Conservation (phyloP, 2,888 invertebrate species). For the Machimus atricapillus region DNA sequence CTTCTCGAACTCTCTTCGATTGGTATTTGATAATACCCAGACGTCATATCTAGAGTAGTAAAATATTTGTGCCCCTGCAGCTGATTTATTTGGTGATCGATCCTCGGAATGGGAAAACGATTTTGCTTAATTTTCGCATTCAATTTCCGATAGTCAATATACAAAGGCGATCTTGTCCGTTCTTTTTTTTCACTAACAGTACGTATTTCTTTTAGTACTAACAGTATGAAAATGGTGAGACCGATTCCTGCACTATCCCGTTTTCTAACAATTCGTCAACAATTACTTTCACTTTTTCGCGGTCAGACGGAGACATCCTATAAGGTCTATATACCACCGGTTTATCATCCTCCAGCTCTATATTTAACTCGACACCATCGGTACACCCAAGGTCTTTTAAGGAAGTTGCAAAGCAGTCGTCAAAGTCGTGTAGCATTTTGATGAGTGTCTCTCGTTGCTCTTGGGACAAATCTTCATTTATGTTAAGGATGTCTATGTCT, state of each 20-base stretch:
- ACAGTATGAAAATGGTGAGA: constrained; percentile 51
- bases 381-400: constrained; percentile 42
- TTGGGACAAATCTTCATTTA: neutral
- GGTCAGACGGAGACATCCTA: constrained; percentile 50
- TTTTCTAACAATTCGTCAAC: constrained; percentile 47
- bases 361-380: constrained; percentile 1
- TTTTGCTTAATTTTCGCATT: constrained; percentile 53
- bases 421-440: neutral
- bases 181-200: constrained; percentile 50
- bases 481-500: constrained; percentile 45
- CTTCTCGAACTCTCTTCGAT: constrained; percentile 51
- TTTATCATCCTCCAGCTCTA: constrained; percentile 47
- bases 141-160: constrained; percentile 50
- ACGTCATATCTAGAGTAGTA: constrained; percentile 51
- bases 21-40: constrained; percentile 47
- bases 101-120: constrained; percentile 49
- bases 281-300: constrained; percentile 48
- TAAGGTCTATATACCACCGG: constrained; percentile 52
- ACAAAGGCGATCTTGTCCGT: constrained; percentile 43
- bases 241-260: constrained; percentile 50
- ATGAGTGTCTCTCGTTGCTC: neutral
- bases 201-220: no score
- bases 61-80: constrained; percentile 50
- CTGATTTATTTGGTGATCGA: constrained; percentile 52
- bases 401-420: neutral